Evolutionary conservation across 92 coral and sea anemone genomes (phyloP).

Genomic region (Umimayanthus kanabou): DNA sequence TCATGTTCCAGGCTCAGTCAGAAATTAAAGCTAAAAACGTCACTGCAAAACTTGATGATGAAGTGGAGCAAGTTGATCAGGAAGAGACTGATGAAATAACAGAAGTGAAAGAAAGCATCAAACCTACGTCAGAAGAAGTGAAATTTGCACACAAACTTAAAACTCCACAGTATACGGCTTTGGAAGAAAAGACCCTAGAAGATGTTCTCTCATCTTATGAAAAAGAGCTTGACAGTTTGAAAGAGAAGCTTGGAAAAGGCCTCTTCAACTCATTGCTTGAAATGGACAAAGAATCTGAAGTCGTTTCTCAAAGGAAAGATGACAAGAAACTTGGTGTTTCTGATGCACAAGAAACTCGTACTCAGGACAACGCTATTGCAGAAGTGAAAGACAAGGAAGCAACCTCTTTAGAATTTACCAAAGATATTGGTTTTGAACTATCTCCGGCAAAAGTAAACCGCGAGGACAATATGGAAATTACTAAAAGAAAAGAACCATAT

Average conservation of each 20-base stretch:
- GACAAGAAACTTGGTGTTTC: not conserved
- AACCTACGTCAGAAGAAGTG: not conserved
- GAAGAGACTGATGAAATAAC: not conserved
- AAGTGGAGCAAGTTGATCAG: not conserved
- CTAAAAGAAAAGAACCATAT: not conserved
- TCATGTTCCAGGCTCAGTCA: constrained; percentile 22
- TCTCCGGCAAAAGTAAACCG: not conserved
- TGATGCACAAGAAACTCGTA: not conserved
- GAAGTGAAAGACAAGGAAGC: not conserved
- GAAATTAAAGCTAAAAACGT: not conserved
- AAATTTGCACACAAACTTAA: constrained; percentile 24
- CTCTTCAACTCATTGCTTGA: constrained; percentile 41
- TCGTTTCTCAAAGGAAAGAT: not conserved
- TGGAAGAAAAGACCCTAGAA: constrained; percentile 57
- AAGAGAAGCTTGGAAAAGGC: constrained; percentile 55
- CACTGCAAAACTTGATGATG: not conserved
- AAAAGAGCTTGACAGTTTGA: constrained; percentile 52
- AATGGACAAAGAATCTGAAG: not conserved
- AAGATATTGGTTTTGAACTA: not conserved
- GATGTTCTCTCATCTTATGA: constrained; percentile 67
- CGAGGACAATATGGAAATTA: not conserved
- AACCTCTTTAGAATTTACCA: not conserved
- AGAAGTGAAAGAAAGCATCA: not conserved
- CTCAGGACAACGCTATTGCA: not conserved
- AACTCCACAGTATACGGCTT: constrained; percentile 55